phyloP scores from a whole-genome alignment of 2,888 invertebrate species.

The Bellardia bayeri region DNA sequence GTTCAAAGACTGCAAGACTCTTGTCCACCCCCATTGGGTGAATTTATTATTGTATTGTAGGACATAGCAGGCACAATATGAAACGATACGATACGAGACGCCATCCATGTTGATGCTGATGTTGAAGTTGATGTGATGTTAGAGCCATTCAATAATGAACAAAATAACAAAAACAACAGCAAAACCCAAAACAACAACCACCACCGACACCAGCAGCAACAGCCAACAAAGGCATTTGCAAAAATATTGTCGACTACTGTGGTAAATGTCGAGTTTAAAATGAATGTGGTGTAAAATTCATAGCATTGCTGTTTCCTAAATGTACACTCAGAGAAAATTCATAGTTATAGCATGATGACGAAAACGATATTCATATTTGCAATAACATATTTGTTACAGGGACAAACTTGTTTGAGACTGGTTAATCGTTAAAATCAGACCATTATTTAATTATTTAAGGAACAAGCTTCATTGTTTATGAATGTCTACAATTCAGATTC shows the following conservation, averaged over 20 bases:
- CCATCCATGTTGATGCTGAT: conserved; percentile 60
- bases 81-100: conserved; percentile 55
- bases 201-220: conserved; percentile 40
- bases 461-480: no score
- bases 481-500: no score
- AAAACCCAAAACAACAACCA: conserved; percentile 9
- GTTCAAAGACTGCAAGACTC: conserved; percentile 50
- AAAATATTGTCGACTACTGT: conserved; percentile 67
- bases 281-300: conserved; percentile 63
- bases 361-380: no score
- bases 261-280: conserved; percentile 63
- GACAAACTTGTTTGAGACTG: no score
- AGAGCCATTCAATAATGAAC: conserved; percentile 72
- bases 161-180: conserved; percentile 53
- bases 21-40: conserved; percentile 71
- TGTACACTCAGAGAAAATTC: conserved; percentile 1
- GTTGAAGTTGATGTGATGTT: conserved; percentile 68
- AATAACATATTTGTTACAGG: no score
- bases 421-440: no score
- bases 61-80: conserved; percentile 60
- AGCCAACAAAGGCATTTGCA: conserved; percentile 49
- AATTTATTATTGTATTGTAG: conserved; percentile 53
- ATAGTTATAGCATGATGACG: no score
- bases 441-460: no score
- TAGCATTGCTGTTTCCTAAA: conserved; percentile 52